Base-by-base conservation (phyloP, 2,888 invertebrate genomes). In the Ommatoiulus sabulosus region DNA sequence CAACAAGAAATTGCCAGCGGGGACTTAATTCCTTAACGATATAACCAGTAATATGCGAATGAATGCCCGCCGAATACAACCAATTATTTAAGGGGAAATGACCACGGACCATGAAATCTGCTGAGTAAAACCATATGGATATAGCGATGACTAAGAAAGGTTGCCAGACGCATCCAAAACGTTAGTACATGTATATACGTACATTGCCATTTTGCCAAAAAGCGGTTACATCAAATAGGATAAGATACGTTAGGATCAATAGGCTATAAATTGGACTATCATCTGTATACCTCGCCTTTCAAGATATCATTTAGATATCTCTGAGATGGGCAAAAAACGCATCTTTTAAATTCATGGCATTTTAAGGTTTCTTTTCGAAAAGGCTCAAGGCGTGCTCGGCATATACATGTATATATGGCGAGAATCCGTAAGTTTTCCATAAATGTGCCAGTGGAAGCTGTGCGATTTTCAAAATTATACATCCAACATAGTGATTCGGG, bases 221-320 rank as follows among this genome's bases (percentile, higher is more conserved):
- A 8, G 72, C 72, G 72, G 72, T 24, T 72, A 72, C 72, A 72
- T 72, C 72, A 72, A 72, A 72, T 72, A 72, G 72, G 72, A 72
- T 72, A 72, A 72, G 72, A 72, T 72, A 10, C 72, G 72, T 72
- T 24, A 72, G 72, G 72, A 72, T 72, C 72, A 72, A 72, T 72
- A 72, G 72, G 72, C 72, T 72, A 72, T 72, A 72, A 72, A 72
- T 72, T 72, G 72, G 72, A 20, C 72, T 72, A 72, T 72, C 72
- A 72, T 72, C 72, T 72, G 72, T 72, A 72, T 72, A 72, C 72
- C 72, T 72, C 72, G 72, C 72, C 72, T 72, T 72, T 72, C 72
- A 72, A 72, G 72, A 72, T 72, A 72, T 72, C 72, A 72, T 72
- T 72, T 24, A 72, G 72, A 20, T 24, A 72, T 72, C 72, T 10